These are phyloP conservation scores for Manis crassicaudata DNA, from an alignment of 2,797 vertebrate genomes.

Conservation along the genomic window DNA sequence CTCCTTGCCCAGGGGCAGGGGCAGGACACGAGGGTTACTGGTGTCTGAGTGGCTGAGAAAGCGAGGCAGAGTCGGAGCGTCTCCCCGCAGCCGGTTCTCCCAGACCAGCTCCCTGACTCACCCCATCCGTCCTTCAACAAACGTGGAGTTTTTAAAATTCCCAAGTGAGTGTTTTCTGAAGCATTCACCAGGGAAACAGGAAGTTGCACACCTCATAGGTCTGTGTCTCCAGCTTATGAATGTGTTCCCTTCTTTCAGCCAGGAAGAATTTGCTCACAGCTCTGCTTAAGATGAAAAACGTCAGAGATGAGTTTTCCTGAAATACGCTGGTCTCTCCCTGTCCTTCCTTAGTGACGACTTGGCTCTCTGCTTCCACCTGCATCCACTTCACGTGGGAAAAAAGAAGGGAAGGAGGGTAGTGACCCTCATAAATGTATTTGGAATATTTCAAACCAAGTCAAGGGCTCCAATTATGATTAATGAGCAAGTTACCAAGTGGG, in stretches of 20 bases:
- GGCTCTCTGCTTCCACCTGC: background rate
- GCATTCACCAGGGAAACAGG: constrained; percentile 58
- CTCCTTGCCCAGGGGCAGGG: background rate
- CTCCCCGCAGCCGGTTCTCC: background rate
- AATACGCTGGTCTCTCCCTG: background rate
- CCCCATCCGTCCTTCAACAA: background rate
- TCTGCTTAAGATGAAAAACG: background rate
- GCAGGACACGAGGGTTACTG: background rate
- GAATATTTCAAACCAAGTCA: background rate
- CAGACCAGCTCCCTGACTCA: constrained; percentile 69
- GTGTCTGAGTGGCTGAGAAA: constrained; percentile 50
- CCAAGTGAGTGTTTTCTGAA: constrained; percentile 14
- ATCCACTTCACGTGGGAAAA: background rate
- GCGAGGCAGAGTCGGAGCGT: background rate
- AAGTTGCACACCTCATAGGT: constrained; percentile 53
- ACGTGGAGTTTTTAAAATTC: background rate
- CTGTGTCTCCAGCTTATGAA: background rate
- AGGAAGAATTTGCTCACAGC: constrained; percentile 57
- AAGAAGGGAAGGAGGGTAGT: background rate
- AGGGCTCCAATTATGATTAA: background rate
- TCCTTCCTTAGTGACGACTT: background rate
- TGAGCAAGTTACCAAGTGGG: background rate
- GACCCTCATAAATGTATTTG: background rate
- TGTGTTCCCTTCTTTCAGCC: background rate
- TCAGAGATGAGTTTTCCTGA: constrained; percentile 37